Evolutionary conservation across 2,888 invertebrate genomes (phyloP).

Genomic region (Drosophila multiciliata): DNA sequence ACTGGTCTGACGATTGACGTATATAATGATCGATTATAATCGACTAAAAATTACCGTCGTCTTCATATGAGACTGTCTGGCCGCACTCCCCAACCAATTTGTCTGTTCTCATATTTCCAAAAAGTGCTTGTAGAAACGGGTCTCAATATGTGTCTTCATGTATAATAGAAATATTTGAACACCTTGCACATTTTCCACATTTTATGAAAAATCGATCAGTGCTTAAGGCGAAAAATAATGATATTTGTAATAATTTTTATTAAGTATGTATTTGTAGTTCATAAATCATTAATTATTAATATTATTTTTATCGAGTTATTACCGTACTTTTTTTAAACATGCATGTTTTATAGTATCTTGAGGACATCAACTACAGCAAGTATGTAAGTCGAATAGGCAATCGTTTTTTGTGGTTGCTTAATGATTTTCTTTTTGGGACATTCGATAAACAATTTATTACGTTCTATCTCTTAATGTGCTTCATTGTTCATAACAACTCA

Average conservation of each 20-base stretch:
- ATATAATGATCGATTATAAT: not conserved
- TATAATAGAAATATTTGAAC: not conserved
- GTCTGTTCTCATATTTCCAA: not conserved
- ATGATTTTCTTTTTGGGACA: constrained; percentile 9
- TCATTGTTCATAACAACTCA: constrained; percentile 36
- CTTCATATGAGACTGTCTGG: not conserved
- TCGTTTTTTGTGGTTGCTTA: constrained; percentile 19
- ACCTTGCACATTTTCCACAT: not conserved
- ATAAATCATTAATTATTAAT: constrained; percentile 65
- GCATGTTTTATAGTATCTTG: constrained; percentile 40
- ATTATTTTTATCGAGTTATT: constrained; percentile 54
- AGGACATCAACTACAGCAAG: constrained; percentile 61
- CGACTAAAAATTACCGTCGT: not conserved
- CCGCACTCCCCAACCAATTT: not conserved
- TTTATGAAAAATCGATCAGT: not conserved
- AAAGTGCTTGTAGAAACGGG: not conserved
- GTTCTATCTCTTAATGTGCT: constrained; percentile 20
- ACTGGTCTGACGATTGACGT: not conserved
- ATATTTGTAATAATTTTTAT: constrained; percentile 62
- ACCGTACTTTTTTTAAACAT: constrained; percentile 49
- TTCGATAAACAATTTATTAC: constrained; percentile 38
- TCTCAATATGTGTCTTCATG: not conserved
- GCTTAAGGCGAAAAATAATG: not conserved
- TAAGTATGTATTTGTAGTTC: constrained; percentile 56
- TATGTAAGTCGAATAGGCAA: constrained; percentile 50